Percentiles rank a stretch among this genome's conserved stretches.
Evolutionary conservation across 2,797 vertebrate species (phyloP).

Genomic region (Takifugu ocellatus): DNA sequence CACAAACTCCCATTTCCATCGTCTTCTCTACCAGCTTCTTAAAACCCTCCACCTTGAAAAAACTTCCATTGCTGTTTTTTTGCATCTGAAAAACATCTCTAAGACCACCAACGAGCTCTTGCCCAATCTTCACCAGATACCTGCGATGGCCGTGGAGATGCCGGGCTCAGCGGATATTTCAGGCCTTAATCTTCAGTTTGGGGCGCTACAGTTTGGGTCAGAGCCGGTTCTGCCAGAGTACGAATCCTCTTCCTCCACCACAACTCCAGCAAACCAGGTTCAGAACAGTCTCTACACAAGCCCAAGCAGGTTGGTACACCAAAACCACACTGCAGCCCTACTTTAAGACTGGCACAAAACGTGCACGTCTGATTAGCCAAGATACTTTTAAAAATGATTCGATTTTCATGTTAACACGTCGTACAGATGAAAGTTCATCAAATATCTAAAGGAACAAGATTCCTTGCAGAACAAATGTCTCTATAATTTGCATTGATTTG

Average conservation of each 20-base stretch:
- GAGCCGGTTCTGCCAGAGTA: conserved; percentile 93
- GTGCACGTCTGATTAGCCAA: too few relatives aligned
- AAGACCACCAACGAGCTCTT: background rate
- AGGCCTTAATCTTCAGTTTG: conserved; percentile 96
- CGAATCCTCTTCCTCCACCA: conserved; percentile 77
- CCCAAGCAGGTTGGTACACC: conserved; percentile 81
- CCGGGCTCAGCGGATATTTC: conserved; percentile 93
- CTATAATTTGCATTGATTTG: background rate
- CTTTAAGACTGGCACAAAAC: background rate
- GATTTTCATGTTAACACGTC: too few relatives aligned
- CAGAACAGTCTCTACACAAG: conserved; percentile 92
- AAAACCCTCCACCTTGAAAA: background rate
- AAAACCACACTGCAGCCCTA: background rate
- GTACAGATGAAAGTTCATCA: background rate
- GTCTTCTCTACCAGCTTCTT: too few relatives aligned
- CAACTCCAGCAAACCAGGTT: conserved; percentile 76
- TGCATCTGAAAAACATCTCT: background rate
- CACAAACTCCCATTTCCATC: too few relatives aligned
- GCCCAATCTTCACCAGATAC: conserved; percentile 79
- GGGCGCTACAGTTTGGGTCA: conserved; percentile 93
- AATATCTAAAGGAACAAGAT: background rate
- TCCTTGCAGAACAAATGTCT: background rate
- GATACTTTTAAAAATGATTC: too few relatives aligned
- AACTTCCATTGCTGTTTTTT: background rate
- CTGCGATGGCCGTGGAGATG: conserved; percentile 95